Evolutionary conservation across 1,140 invertebrate genomes (phyloP), one percentile per base, ranked within the genome.

Genomic region (Eumeta japonica): DNA sequence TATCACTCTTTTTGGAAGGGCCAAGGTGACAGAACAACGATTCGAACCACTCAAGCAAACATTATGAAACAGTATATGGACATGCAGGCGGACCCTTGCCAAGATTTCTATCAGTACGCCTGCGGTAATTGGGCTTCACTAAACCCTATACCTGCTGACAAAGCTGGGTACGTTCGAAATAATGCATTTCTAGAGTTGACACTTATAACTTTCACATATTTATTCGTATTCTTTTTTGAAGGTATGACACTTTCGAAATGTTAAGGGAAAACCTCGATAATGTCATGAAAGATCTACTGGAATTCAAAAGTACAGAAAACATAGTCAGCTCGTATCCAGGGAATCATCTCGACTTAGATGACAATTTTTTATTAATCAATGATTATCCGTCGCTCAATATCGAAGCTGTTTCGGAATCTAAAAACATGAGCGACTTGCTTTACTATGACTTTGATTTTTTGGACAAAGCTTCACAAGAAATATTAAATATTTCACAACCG

Each of bases 71-170:
- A 82, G 39, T 88, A 86, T 48, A 92, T 94, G 87, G 88, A 94
- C 52, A 62, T 53, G 1, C 73, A 61, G 11, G 81, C 81, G 0
- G 82, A 94, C 70, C 93, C 94, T 0, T 97, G 94, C 61, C 74
- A 87, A 2, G 91, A 97, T 62, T 97, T 96, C 62, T 96, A 94
- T 63, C 82, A 89, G 53, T 96, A 86, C 55, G 85, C 91, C 0
- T 96, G 92, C 59, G 91, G 91, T 10, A 89, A 90, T 46, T 94
- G 91, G 91, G 82, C 85, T 16, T 80, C 81, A 16, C 74, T 83
- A 28, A 89, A 94, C 72, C 87, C 87, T 1, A 92, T 94, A 43
- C 92, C 92, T 3, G 85, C 84, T 46, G 89, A 91, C 55, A 87
- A 88, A 63, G 83, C 85, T 14, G 85, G 84, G 35, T 74, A 59